Evolutionary conservation across 2,113 vertebrate species (phyloP).

Genomic region (Upupa epops): DNA sequence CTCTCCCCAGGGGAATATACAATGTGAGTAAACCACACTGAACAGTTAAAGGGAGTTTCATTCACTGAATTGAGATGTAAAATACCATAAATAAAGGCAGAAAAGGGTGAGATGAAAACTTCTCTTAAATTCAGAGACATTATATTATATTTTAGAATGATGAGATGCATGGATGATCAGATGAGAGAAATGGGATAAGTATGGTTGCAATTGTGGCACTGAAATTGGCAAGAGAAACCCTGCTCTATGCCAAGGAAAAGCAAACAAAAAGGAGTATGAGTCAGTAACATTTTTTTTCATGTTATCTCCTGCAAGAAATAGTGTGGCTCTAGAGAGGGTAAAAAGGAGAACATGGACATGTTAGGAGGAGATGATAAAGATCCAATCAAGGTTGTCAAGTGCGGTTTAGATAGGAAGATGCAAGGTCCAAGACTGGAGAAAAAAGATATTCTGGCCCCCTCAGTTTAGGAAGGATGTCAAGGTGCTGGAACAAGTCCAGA

Average conservation of each 20-base stretch:
- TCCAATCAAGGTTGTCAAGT: background rate
- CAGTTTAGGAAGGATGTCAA: no score
- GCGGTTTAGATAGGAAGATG: background rate
- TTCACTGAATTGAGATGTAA: background rate
- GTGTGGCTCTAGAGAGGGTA: background rate
- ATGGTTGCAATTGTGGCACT: background rate
- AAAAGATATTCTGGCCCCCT: no score
- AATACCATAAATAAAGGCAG: background rate
- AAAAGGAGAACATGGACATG: background rate
- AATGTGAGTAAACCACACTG: accelerated
- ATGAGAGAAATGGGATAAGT: background rate
- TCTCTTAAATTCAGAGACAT: background rate
- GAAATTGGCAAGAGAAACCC: background rate
- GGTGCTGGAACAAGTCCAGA: no score
- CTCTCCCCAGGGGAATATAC: background rate
- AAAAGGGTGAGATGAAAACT: background rate
- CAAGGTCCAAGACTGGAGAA: background rate
- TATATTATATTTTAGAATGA: background rate
- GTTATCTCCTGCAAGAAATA: background rate
- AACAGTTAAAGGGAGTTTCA: background rate
- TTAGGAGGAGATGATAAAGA: background rate
- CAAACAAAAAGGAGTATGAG: background rate
- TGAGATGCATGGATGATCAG: background rate
- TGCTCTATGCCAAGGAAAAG: background rate
- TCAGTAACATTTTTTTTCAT: background rate